These are phyloP conservation scores for Campylomormyrus tamandua DNA, from an alignment of 2,113 vertebrate genomes.

Conservation along the genomic window DNA sequence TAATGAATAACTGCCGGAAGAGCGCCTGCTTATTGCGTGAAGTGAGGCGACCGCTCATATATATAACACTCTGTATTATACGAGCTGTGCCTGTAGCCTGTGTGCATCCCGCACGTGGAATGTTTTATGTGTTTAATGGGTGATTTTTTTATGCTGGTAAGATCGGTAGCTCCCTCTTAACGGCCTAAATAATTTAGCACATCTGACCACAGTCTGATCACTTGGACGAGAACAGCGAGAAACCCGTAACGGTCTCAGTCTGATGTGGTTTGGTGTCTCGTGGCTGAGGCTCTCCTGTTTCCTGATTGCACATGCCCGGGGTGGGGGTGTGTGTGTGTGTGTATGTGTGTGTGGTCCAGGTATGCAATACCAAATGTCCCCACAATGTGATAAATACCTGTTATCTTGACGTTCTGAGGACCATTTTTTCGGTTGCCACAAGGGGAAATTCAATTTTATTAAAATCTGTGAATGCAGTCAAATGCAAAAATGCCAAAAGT, in stretches of 20 bases:
- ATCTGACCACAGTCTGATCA: background rate
- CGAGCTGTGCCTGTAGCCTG: background rate
- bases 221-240: background rate
- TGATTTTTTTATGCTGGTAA: background rate
- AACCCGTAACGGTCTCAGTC: background rate
- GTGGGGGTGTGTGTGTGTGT: background rate
- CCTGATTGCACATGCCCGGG: background rate
- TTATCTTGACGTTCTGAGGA: background rate
- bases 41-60: background rate
- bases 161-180: background rate
- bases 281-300: background rate
- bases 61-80: background rate
- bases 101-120: background rate
- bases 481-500: background rate
- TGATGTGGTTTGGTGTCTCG: background rate
- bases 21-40: constrained; percentile 4
- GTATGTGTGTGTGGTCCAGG: background rate
- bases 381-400: background rate
- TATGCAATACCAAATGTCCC: background rate
- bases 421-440: background rate
- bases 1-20: constrained; percentile 25
- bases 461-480: background rate
- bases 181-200: background rate
- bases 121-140: background rate
- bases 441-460: background rate